Percentiles rank a stretch among this genome's conserved stretches.
Conservation (phyloP, 2,113 vertebrate species). For the Ictalurus furcatus region DNA sequence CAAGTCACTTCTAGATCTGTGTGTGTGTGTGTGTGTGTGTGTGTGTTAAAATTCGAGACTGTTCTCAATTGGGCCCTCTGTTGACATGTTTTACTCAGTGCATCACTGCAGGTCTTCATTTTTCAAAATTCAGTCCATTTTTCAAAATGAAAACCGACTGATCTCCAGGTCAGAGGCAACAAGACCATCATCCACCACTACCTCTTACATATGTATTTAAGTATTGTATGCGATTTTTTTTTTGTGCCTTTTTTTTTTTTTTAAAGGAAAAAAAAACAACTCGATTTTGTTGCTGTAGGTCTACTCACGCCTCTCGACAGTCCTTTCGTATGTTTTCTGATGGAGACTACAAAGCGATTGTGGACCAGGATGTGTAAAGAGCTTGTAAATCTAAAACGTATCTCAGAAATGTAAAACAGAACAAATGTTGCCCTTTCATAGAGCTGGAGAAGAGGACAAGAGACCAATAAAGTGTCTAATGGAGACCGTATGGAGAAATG, state of each 20-base stretch:
- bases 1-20: not conserved
- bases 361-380: too few species aligned
- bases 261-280: not conserved
- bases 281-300: not conserved
- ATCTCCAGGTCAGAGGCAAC: not conserved
- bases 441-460: not conserved
- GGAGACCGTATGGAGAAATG: not conserved
- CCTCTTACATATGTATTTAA: not conserved
- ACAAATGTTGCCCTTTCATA: not conserved
- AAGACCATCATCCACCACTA: not conserved
- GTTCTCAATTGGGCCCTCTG: not conserved
- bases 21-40: not conserved
- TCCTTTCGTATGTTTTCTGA: not conserved
- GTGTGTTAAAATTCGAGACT: not conserved
- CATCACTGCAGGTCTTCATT: not conserved
- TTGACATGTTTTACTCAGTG: not conserved
- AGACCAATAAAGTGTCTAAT: not conserved
- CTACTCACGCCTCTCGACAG: not conserved
- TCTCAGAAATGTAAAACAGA: not conserved
- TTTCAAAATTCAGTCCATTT: too few species aligned
- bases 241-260: too few species aligned
- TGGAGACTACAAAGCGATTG: not conserved
- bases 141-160: not conserved
- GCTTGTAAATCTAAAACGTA: not conserved
- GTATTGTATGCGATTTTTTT: not conserved